Base-by-base conservation (phyloP, 1,140 invertebrate species). In the Anastrepha ludens region DNA sequence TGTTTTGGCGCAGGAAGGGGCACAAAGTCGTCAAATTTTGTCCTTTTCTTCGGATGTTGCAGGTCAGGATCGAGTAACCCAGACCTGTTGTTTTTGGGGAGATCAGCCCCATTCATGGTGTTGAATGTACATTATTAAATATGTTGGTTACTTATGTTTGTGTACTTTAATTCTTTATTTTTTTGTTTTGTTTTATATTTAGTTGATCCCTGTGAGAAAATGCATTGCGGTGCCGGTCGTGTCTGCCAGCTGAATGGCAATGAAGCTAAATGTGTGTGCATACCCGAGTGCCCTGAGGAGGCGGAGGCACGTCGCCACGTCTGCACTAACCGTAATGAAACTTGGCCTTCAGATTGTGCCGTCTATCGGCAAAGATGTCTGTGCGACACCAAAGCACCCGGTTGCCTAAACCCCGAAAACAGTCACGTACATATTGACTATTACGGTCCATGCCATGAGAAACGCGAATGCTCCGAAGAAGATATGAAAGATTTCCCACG, bases 401-500 rank as follows among this genome's bases (percentile, higher is more conserved):
- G 96, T 89, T 99, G 98, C 93, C 95, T 93, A 87, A 95, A 96
- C 15, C 93, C 95, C 6, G 94, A 96, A 89, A 97, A 97, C 93
- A 95, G 96, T 89, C 98, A 99, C 93, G 94, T 98, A 74, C 98
- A 99, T 90, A 97, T 99, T 90, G 97, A 98, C 89, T 99, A 99
- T 93, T 98, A 98, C 90, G 97, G 97, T 74, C 94, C 95, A 86
- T 98, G 97, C 92, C 94, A 96, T 88, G 95, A 97, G 91, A 96
- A 97, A 94, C 96, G 90, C 11, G 94, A 95, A 89, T 99, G 98
- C 93, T 95, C 94, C 47, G 94, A 96, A 59, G 96, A 96, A 88
- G 97, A 99, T 93, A 97, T 98, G 96, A 94, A 95, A 6, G 98
- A 98, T 94, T 98, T 98, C 93, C 98, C 98, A 39, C 95, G 98